Evolutionary conservation across 2,113 vertebrate genomes (phyloP).

Genomic region (Eudyptes chrysolophus): DNA sequence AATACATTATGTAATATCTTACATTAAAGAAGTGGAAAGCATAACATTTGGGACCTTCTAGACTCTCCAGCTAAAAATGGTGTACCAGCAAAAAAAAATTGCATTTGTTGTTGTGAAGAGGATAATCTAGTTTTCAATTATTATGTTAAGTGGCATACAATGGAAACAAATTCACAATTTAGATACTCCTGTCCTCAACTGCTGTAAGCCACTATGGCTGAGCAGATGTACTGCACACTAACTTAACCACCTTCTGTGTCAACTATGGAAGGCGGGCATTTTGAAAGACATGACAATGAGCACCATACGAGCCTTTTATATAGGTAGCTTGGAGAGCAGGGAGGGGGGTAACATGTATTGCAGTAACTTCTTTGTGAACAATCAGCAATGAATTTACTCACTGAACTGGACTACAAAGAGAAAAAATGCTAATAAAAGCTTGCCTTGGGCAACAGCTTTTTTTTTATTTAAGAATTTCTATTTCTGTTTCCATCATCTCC

Average conservation of each 20-base stretch:
- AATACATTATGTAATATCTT: background rate
- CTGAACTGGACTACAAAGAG: background rate
- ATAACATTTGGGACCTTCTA: background rate
- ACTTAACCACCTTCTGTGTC: background rate
- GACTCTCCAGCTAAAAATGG: background rate
- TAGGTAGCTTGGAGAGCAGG: background rate
- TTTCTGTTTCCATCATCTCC: background rate
- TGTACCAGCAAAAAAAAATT: background rate
- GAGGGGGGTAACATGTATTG: background rate
- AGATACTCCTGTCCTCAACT: background rate
- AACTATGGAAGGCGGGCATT: background rate
- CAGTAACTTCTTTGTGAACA: background rate
- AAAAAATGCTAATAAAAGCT: constrained; percentile 20
- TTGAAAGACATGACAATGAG: background rate
- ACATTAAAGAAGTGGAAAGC: background rate
- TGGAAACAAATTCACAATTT: background rate
- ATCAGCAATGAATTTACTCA: background rate
- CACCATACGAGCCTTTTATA: background rate
- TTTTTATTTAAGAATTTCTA: background rate
- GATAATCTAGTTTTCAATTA: background rate
- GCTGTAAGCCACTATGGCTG: background rate
- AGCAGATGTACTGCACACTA: background rate
- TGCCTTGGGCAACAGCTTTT: background rate
- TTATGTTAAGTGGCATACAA: background rate
- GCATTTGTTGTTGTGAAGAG: background rate